A percentile compares a stretch with the other conserved stretches of the same genome.
Conservation (phyloP, 2,113 vertebrate species). For the Neopipo cinnamomea region DNA sequence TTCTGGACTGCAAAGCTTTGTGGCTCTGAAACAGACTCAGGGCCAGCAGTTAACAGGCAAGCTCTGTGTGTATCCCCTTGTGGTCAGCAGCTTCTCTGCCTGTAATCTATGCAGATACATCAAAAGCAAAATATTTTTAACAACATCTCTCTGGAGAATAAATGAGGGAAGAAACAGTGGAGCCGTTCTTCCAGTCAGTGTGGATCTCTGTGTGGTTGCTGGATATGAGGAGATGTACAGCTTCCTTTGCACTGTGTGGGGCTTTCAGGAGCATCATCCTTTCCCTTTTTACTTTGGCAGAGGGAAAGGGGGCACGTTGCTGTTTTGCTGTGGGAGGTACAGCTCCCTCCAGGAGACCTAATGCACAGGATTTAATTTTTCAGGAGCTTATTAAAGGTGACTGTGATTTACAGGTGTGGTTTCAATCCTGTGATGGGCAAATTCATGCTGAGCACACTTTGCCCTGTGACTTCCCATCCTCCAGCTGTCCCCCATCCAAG, state of each 20-base stretch:
- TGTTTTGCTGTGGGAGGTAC: neutral
- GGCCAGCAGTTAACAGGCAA: neutral
- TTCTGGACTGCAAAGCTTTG: neutral
- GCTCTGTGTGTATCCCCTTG: neutral
- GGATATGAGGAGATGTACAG: neutral
- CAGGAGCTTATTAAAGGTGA: neutral
- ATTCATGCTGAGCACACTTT: neutral
- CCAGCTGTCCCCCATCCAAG: neutral
- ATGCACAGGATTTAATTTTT: neutral
- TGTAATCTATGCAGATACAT: neutral
- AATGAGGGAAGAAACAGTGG: neutral
- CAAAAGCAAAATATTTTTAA: constrained; percentile 10
- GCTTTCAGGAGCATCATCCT: neutral
- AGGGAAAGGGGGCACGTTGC: neutral
- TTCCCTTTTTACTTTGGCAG: neutral
- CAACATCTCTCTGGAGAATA: neutral
- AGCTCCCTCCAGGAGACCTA: neutral
- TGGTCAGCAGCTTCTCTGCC: neutral
- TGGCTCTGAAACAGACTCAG: neutral
- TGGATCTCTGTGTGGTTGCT: neutral
- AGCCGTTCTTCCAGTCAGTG: neutral
- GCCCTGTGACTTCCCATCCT: neutral
- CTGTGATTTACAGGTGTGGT: neutral
- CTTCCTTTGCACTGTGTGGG: neutral
- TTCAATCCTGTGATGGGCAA: neutral